Conservation (phyloP, 2,888 invertebrate species). For the Cremastinae sp. region DNA sequence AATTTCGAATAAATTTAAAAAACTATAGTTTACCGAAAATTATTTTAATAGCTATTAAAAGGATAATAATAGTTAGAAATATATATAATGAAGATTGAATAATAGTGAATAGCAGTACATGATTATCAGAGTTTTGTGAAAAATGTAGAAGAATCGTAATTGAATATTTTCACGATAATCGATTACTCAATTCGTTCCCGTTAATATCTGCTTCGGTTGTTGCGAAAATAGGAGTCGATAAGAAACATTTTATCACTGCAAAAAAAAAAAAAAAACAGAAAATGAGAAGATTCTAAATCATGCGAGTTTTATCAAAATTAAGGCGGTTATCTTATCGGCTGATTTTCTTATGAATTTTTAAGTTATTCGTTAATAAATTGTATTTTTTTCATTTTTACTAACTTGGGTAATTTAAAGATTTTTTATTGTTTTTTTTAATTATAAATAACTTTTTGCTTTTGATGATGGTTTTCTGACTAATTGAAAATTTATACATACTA, state of each 20-base stretch:
- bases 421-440: too few relatives aligned
- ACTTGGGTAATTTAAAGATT: too few relatives aligned
- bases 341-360: background rate
- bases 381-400: background rate
- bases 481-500: too few relatives aligned
- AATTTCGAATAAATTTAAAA: too few relatives aligned
- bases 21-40: too few relatives aligned
- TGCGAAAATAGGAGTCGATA: constrained; percentile 46
- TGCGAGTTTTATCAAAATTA: constrained; percentile 25
- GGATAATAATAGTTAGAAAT: too few relatives aligned
- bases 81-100: background rate
- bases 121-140: constrained; percentile 1
- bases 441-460: too few relatives aligned
- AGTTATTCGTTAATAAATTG: background rate
- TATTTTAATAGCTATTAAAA: too few relatives aligned
- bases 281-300: constrained; percentile 21
- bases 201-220: constrained; percentile 25
- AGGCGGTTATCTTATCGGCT: constrained; percentile 23
- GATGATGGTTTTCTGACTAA: too few relatives aligned
- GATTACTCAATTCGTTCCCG: constrained; percentile 38
- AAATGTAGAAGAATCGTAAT: background rate
- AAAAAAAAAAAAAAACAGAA: constrained; percentile 11
- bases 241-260: background rate
- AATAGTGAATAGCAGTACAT: background rate
- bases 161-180: constrained; percentile 5